These are phyloP conservation scores for Cydia amplana DNA, from an alignment of 1,140 invertebrate genomes.

Conservation along the genomic window DNA sequence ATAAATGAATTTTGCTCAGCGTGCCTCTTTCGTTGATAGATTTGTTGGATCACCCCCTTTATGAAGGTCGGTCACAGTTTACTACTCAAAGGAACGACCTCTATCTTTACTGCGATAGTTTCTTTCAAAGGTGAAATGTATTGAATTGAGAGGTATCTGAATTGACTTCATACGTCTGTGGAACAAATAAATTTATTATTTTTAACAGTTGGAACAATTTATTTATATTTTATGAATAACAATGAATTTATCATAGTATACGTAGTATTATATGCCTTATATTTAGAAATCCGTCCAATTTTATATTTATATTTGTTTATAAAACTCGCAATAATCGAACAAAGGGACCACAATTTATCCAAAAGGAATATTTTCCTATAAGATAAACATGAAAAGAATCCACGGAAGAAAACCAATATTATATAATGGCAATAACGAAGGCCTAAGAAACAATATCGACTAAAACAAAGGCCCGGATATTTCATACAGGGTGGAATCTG, in stretches of 20 bases:
- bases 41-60: neutral
- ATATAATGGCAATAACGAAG: slow-evolving; percentile 1
- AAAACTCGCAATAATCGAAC: too few relatives aligned
- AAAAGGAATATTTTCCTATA: neutral
- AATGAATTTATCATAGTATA: too few relatives aligned
- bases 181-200: too few relatives aligned
- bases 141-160: too few relatives aligned
- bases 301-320: too few relatives aligned
- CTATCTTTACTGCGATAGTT: neutral
- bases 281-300: too few relatives aligned
- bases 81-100: neutral
- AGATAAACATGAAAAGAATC: neutral
- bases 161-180: too few relatives aligned
- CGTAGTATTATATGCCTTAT: too few relatives aligned
- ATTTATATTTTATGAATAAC: too few relatives aligned
- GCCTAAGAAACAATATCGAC: neutral
- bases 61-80: neutral
- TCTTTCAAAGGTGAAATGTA: neutral
- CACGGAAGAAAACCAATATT: neutral
- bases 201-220: too few relatives aligned
- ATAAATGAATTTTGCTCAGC: neutral
- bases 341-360: too few relatives aligned
- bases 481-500: neutral
- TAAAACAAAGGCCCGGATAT: neutral
- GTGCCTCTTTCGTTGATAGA: neutral